A percentile compares a stretch with the other conserved stretches of the same genome.
These are phyloP conservation scores for Macropus fuliginosus DNA, from an alignment of 2,797 vertebrate species.

Conservation along the genomic window DNA sequence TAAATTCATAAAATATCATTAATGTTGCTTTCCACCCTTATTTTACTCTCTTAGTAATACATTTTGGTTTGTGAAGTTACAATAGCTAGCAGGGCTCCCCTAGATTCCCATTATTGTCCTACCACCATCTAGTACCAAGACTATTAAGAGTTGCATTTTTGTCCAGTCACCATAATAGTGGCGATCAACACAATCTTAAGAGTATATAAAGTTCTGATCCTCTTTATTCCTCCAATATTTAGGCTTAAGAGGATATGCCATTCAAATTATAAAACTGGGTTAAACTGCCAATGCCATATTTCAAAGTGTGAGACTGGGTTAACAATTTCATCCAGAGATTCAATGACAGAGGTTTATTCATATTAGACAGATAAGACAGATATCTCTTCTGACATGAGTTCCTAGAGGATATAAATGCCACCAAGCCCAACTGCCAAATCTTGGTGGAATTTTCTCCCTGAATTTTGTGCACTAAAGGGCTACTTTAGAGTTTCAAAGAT, in stretches of 20 bases:
- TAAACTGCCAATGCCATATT: not conserved
- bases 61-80: constrained; percentile 23
- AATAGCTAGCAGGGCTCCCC: constrained; percentile 13
- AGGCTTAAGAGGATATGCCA: constrained; percentile 27
- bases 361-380: constrained; percentile 7
- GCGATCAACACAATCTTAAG: constrained; percentile 27
- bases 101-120: constrained; percentile 5
- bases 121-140: constrained; percentile 36
- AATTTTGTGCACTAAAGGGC: constrained; percentile 43
- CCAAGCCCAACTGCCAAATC: not conserved
- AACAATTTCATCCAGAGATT: not conserved
- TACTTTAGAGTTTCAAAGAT: constrained; percentile 3
- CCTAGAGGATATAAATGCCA: not conserved
- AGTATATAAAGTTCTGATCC: constrained; percentile 45
- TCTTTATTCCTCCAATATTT: constrained; percentile 44
- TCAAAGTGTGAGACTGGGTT: not conserved
- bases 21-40: not conserved
- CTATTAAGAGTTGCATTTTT: not conserved
- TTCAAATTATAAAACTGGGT: constrained; percentile 23
- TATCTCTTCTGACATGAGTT: constrained; percentile 40
- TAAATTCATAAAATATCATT: constrained; percentile 43
- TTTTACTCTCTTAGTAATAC: constrained; percentile 19
- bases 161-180: constrained; percentile 2
- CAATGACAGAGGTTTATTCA: constrained; percentile 20
- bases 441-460: constrained; percentile 45